Conservation (phyloP, 2,113 vertebrate species). For the Laticauda laticaudata region DNA sequence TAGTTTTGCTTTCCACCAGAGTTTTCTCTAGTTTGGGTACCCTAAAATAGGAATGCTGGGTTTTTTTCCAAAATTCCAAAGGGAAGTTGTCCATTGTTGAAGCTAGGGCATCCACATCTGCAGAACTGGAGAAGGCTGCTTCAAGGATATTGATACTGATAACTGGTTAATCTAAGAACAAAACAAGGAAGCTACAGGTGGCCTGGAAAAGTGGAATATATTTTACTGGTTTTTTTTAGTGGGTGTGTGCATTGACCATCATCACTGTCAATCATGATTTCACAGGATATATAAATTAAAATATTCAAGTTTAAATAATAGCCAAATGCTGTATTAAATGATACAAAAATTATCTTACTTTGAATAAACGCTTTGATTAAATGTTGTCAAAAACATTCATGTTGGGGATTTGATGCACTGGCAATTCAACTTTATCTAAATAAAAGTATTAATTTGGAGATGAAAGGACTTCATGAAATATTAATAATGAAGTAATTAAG, state of each 20-base stretch:
- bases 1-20: background rate
- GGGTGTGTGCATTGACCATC: background rate
- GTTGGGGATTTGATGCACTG: background rate
- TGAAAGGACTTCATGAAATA: background rate
- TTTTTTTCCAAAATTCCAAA: background rate
- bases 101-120: background rate
- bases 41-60: background rate
- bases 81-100: background rate
- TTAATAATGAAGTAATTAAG: background rate
- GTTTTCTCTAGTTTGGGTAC: background rate
- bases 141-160: background rate
- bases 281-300: background rate
- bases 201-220: background rate
- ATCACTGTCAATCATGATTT: background rate
- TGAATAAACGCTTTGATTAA: background rate
- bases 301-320: background rate
- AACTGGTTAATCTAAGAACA: background rate
- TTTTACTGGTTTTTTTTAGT: background rate
- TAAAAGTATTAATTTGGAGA: background rate
- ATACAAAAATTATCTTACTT: background rate
- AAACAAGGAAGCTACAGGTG: background rate
- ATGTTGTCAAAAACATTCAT: background rate
- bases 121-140: background rate
- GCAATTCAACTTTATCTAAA: background rate
- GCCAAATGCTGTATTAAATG: background rate